phyloP scores from a whole-genome alignment of 2,113 vertebrate species.

The Platichthys flesus region DNA sequence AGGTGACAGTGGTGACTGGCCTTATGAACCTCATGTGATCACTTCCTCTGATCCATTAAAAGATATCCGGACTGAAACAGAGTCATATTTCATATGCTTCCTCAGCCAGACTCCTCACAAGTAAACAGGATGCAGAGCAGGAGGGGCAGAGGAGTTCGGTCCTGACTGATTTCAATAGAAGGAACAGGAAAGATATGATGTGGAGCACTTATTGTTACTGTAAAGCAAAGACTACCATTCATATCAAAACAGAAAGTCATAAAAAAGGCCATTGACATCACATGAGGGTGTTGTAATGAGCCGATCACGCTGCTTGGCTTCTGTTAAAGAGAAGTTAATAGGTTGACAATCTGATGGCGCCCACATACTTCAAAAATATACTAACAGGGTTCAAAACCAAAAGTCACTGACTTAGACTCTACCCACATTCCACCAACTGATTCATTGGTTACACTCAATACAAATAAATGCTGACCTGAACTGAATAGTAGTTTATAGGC shows the following conservation, averaged over 20 bases:
- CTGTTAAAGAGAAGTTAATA: conserved; percentile 12
- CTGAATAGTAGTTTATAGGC: neutral
- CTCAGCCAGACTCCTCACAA: conserved; percentile 28
- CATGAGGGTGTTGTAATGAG: neutral
- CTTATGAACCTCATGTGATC: conserved; percentile 24
- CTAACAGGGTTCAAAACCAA: conserved; percentile 2
- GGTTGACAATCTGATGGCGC: conserved; percentile 13
- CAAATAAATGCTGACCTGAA: conserved; percentile 10
- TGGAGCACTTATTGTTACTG: conserved; percentile 1
- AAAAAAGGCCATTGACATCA: conserved; percentile 1
- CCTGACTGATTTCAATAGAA: conserved; percentile 50
- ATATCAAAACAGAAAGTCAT: conserved; percentile 27
- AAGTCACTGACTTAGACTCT: conserved; percentile 14
- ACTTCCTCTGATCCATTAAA: conserved; percentile 50
- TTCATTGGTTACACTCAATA: conserved; percentile 19
- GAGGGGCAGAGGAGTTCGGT: neutral
- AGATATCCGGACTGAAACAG: conserved; percentile 39
- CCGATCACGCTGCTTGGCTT: neutral
- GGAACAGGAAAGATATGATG: conserved; percentile 47
- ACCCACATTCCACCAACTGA: conserved; percentile 32
- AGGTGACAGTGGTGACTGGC: conserved; percentile 13
- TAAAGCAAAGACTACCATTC: conserved; percentile 2
- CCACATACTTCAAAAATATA: neutral
- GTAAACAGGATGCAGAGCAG: conserved; percentile 72
- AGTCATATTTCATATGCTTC: conserved; percentile 53